These are phyloP conservation scores for Calephelis perditalis DNA, from an alignment of 2,888 invertebrate genomes.

Conservation along the genomic window DNA sequence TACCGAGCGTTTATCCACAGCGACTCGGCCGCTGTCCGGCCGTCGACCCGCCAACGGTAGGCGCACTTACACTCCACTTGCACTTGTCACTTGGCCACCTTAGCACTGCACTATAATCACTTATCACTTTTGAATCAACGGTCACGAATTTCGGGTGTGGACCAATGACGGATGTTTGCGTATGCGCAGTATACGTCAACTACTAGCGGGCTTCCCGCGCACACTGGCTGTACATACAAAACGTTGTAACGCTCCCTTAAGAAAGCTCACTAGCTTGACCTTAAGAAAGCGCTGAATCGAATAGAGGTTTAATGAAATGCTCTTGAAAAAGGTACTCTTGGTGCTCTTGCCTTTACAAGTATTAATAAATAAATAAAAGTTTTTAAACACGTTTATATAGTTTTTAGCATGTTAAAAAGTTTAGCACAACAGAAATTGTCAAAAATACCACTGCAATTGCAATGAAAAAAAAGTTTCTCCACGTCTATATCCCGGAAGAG, in stretches of 20 bases:
- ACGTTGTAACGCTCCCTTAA: background rate
- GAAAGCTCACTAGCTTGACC: slow-evolving; percentile 18
- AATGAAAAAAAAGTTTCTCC: no score
- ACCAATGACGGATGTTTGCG: background rate
- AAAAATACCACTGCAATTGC: no score
- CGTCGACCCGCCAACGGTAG: slow-evolving; percentile 24
- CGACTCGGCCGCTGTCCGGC: slow-evolving; percentile 22
- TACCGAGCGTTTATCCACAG: slow-evolving; percentile 22
- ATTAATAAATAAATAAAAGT: no score
- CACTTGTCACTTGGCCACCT: slow-evolving; percentile 7
- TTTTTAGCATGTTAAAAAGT: no score
- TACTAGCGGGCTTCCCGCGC: slow-evolving; percentile 19
- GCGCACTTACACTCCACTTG: slow-evolving; percentile 18
- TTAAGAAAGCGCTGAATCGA: slow-evolving; percentile 13
- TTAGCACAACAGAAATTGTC: no score
- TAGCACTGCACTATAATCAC: slow-evolving; percentile 15
- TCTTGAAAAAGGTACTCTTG: no score
- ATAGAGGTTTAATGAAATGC: no score
- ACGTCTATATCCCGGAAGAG: no score
- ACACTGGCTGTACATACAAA: slow-evolving; percentile 20
- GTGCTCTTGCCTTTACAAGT: no score
- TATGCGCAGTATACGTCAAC: slow-evolving; percentile 14
- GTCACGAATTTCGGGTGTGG: slow-evolving; percentile 1
- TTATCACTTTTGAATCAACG: slow-evolving; percentile 19
- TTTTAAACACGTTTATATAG: no score